A percentile compares a stretch with the other conserved stretches of the same genome.
These are phyloP conservation scores for Glossophaga mutica DNA, from an alignment of 2,797 vertebrate species.

Conservation along the genomic window DNA sequence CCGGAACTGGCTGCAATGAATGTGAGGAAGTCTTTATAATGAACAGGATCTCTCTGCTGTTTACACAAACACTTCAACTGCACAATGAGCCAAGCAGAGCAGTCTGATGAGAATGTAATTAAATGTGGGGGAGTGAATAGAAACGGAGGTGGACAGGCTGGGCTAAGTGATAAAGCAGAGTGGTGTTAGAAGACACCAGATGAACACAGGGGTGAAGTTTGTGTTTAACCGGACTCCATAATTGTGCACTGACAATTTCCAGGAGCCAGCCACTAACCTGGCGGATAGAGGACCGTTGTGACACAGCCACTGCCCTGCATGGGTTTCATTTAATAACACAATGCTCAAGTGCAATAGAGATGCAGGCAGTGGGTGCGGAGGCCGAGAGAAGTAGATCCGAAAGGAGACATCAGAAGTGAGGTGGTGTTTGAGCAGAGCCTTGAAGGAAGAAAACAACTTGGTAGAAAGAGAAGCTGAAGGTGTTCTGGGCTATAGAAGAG, in stretches of 20 bases:
- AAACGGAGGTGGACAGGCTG: background rate
- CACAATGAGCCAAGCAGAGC: conserved; percentile 72
- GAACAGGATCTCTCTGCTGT: conserved; percentile 81
- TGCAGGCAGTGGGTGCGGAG: background rate
- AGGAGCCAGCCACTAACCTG: background rate
- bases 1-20: conserved; percentile 79
- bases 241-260: background rate
- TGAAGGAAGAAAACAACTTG: background rate
- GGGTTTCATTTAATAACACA: background rate
- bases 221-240: background rate
- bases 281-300: background rate
- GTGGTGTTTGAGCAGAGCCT: background rate
- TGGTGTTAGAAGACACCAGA: background rate
- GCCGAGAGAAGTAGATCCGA: background rate
- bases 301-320: fast-evolving
- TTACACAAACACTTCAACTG: conserved; percentile 80
- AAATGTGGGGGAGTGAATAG: conserved; percentile 24
- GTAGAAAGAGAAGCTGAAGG: background rate
- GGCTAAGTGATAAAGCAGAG: conserved; percentile 10
- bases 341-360: background rate
- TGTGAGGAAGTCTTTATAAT: conserved; percentile 85
- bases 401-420: background rate
- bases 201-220: background rate
- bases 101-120: conserved; percentile 50
- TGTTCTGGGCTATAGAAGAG: background rate